These are phyloP conservation scores for Dissostichus mawsoni DNA, from an alignment of 2,113 vertebrate genomes.

Conservation along the genomic window DNA sequence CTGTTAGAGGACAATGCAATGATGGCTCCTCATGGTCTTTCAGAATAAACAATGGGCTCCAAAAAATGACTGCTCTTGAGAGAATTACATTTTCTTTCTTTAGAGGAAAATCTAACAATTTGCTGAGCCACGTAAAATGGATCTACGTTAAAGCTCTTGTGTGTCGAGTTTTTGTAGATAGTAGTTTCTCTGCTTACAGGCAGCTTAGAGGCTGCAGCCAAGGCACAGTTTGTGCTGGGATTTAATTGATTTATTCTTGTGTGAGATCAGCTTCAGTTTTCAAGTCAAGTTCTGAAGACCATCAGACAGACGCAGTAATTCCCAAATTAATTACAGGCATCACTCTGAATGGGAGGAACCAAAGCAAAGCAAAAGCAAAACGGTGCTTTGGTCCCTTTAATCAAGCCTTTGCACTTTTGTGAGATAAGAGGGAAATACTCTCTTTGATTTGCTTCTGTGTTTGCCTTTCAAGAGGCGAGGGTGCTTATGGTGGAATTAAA, in stretches of 20 bases:
- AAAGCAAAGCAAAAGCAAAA: conserved; percentile 64
- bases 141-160: conserved; percentile 67
- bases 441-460: conserved; percentile 75
- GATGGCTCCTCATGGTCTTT: conserved; percentile 90
- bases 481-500: conserved; percentile 64
- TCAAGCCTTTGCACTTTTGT: conserved; percentile 74
- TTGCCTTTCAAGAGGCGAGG: conserved; percentile 65
- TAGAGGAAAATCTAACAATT: conserved; percentile 83
- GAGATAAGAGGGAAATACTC: conserved; percentile 71
- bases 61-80: conserved; percentile 88
- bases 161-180: conserved; percentile 45
- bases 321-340: conserved; percentile 80
- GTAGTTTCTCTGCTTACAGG: conserved; percentile 47
- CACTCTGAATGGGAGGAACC: conserved; percentile 66
- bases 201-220: conserved; percentile 46
- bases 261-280: conserved; percentile 60
- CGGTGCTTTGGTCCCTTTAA: conserved; percentile 76
- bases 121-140: conserved; percentile 80
- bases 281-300: conserved; percentile 65
- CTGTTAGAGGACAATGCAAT: conserved; percentile 88
- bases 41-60: conserved; percentile 89
- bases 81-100: conserved; percentile 89
- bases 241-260: conserved; percentile 72
- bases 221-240: conserved; percentile 37
- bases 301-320: conserved; percentile 72